Conservation (phyloP, 2,797 vertebrate genomes). For the Champsocephalus gunnari region DNA sequence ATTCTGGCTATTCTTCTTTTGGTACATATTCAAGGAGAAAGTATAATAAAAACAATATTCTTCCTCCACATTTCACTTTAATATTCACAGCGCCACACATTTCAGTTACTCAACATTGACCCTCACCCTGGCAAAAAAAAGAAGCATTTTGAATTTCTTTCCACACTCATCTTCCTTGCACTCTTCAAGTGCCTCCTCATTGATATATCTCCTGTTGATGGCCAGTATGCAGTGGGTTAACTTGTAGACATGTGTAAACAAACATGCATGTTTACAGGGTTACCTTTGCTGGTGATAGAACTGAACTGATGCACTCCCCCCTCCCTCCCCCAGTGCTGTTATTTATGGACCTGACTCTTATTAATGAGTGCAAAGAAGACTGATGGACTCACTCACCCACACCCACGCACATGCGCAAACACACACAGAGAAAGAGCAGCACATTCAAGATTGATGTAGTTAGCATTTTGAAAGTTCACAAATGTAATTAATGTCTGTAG, state of each 20-base stretch:
- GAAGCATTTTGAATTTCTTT: slow-evolving; percentile 24
- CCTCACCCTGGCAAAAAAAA: slow-evolving; percentile 26
- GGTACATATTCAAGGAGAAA: slow-evolving; percentile 31
- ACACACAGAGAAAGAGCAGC: slow-evolving; percentile 30
- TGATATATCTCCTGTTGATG: slow-evolving; percentile 24
- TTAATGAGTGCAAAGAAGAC: slow-evolving; percentile 76
- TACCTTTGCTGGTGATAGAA: slow-evolving; percentile 45
- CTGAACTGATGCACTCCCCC: background rate
- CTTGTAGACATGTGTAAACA: slow-evolving; percentile 26
- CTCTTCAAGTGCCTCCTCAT: slow-evolving; percentile 10
- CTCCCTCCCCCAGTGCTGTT: slow-evolving; percentile 35
- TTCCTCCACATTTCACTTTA: slow-evolving; percentile 25
- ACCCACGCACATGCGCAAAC: slow-evolving; percentile 17
- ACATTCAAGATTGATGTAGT: slow-evolving; percentile 72
- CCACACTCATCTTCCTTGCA: slow-evolving; percentile 25
- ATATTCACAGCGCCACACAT: slow-evolving; percentile 8
- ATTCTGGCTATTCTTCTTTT: slow-evolving; percentile 17
- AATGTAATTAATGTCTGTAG: slow-evolving; percentile 69
- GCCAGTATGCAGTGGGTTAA: slow-evolving; percentile 6
- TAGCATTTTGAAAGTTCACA: slow-evolving; percentile 66
- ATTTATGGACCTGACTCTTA: slow-evolving; percentile 73
- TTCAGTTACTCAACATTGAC: slow-evolving; percentile 34
- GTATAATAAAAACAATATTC: slow-evolving; percentile 28
- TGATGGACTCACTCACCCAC: slow-evolving; percentile 68
- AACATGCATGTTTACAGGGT: slow-evolving; percentile 29